Conservation (phyloP, 2,888 invertebrate genomes). For the Macaria notata region DNA sequence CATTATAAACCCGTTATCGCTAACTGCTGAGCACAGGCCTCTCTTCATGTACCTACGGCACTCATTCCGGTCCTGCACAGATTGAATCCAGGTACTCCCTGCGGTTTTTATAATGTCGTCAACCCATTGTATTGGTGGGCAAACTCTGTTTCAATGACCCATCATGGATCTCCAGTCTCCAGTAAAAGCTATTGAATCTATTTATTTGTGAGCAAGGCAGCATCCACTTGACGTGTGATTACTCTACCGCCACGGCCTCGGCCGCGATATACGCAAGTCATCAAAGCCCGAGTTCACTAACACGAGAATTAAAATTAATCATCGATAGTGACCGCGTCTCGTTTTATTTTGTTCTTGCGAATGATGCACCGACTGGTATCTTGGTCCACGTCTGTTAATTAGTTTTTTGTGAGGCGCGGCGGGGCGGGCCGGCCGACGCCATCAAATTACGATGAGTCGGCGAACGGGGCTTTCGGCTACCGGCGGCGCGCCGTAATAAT, state of each 20-base stretch:
- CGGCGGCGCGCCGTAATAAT: constrained; percentile 73
- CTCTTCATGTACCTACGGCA: no score
- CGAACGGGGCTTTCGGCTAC: constrained; percentile 79
- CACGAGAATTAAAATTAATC: constrained; percentile 46
- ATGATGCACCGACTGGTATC: constrained; percentile 57
- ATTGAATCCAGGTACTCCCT: no score
- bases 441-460: constrained; percentile 82
- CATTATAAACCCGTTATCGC: no score
- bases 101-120: no score
- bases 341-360: constrained; percentile 63
- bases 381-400: constrained; percentile 77
- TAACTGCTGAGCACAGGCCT: no score
- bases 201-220: background rate
- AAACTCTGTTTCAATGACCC: no score
- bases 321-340: constrained; percentile 50
- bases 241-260: constrained; percentile 22
- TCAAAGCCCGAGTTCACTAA: constrained; percentile 36
- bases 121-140: no score
- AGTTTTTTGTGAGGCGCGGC: constrained; percentile 76
- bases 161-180: no score
- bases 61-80: no score
- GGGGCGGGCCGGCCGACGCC: constrained; percentile 76
- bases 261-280: constrained; percentile 32
- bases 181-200: background rate
- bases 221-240: constrained; percentile 9